Conservation (phyloP, 2,113 vertebrate genomes). For the Rhodinocichla rosea region DNA sequence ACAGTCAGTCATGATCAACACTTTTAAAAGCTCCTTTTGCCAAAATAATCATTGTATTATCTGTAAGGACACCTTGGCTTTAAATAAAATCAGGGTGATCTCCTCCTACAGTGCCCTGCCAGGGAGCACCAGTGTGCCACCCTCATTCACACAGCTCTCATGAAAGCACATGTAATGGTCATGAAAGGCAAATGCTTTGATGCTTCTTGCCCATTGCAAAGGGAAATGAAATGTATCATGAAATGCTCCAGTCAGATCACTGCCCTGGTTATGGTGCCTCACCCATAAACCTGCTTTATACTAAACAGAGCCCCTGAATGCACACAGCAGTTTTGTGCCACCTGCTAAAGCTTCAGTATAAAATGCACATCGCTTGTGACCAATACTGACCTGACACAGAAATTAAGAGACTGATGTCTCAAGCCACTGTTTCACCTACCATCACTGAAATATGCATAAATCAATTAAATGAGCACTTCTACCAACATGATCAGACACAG, state of each 20-base stretch:
- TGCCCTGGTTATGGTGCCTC: background rate
- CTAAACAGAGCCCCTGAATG: background rate
- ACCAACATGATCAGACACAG: background rate
- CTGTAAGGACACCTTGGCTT: constrained; percentile 49
- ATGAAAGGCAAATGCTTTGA: background rate
- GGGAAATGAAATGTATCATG: background rate
- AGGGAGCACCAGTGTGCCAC: background rate
- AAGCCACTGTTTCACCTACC: background rate
- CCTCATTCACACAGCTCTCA: background rate
- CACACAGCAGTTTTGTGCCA: background rate
- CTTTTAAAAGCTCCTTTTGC: background rate
- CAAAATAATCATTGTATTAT: background rate
- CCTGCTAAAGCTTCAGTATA: background rate
- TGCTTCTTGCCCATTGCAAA: background rate
- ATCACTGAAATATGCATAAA: background rate
- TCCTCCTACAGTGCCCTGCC: background rate
- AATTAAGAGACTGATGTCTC: background rate
- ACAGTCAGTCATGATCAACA: background rate
- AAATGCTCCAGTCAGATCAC: background rate
- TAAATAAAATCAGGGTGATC: background rate
- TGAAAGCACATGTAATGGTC: background rate
- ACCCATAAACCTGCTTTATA: background rate
- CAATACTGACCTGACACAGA: background rate
- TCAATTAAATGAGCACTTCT: background rate
- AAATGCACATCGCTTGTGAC: background rate